A percentile compares a stretch with the other conserved stretches of the same genome.
Evolutionary conservation across 2,797 vertebrate species (phyloP).

Genomic region (Telmatherina bonti): DNA sequence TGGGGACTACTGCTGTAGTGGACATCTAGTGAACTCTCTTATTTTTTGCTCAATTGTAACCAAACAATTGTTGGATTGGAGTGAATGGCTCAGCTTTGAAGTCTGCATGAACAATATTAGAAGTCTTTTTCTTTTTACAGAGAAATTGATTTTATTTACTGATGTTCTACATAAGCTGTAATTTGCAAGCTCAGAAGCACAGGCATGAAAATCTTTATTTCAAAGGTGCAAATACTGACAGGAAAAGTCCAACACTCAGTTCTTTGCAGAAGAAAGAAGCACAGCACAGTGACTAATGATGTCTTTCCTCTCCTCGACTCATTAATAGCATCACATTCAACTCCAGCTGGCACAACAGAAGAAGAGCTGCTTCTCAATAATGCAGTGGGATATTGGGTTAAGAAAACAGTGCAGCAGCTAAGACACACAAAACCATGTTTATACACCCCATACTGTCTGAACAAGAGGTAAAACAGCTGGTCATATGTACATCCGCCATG

Average conservation of each 20-base stretch:
- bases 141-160: too few relatives aligned
- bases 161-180: too few relatives aligned
- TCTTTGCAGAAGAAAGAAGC: slow-evolving; percentile 6
- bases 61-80: too few relatives aligned
- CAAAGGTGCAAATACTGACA: background rate
- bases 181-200: background rate
- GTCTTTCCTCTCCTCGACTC: slow-evolving; percentile 28
- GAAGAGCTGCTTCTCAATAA: slow-evolving; percentile 64
- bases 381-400: slow-evolving; percentile 58
- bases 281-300: background rate
- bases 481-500: background rate
- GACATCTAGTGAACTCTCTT: too few relatives aligned
- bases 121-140: too few relatives aligned
- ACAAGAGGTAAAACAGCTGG: background rate
- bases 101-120: too few relatives aligned
- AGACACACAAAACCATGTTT: slow-evolving; percentile 24
- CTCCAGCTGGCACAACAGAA: slow-evolving; percentile 52
- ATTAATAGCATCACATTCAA: slow-evolving; percentile 43
- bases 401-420: slow-evolving; percentile 38
- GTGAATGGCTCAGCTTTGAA: too few relatives aligned
- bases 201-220: background rate
- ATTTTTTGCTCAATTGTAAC: too few relatives aligned
- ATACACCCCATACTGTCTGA: background rate
- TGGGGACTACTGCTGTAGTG: too few relatives aligned
- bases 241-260: background rate